Percentiles rank a stretch among this genome's conserved stretches.
Evolutionary conservation across 2,797 vertebrate species (phyloP).

Genomic region (Australoheros facetus): DNA sequence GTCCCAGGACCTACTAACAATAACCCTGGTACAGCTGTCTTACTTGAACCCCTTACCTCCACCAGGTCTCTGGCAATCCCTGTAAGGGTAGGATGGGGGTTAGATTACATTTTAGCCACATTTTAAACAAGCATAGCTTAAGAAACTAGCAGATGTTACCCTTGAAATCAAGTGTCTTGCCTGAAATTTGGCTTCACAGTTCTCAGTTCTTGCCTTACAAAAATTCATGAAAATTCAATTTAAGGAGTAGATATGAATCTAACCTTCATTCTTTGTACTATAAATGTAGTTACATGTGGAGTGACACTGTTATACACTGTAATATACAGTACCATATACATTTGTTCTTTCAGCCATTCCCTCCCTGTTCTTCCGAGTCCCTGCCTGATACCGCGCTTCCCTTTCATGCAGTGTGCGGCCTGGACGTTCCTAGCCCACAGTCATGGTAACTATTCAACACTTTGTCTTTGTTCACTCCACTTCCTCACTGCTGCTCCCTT

Average conservation of each 20-base stretch:
- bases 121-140: neutral
- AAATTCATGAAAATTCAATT: too few relatives aligned
- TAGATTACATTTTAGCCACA: neutral
- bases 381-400: constrained; percentile 44
- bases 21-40: too few relatives aligned
- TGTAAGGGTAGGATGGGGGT: neutral
- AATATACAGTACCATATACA: neutral
- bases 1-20: neutral
- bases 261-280: neutral
- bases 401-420: constrained; percentile 59
- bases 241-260: neutral
- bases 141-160: neutral
- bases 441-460: constrained; percentile 82
- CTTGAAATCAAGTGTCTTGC: neutral
- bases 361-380: constrained; percentile 1
- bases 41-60: neutral
- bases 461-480: constrained; percentile 69
- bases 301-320: neutral
- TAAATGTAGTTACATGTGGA: neutral
- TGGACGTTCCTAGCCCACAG: constrained; percentile 73
- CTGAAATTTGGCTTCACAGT: neutral
- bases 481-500: constrained; percentile 62
- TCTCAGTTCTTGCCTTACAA: neutral
- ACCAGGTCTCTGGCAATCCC: neutral
- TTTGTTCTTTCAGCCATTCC: neutral